Base-by-base conservation (phyloP, 2,797 vertebrate genomes). In the Clarias laeviceps region DNA sequence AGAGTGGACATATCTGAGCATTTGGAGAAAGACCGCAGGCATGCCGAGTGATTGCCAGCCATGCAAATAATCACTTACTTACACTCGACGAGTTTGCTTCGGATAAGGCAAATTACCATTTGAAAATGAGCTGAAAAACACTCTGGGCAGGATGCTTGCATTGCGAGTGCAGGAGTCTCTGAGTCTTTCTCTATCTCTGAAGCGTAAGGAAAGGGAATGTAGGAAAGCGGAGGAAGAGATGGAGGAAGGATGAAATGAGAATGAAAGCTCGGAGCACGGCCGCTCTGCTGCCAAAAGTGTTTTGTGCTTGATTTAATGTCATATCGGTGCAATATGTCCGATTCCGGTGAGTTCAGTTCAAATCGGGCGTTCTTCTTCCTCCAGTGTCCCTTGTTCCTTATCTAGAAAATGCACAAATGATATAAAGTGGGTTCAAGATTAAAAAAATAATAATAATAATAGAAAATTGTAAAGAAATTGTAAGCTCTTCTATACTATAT, bases 21-120 rank as follows among this genome's bases (percentile, higher is more conserved):
- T 96, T 96, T 95, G 96, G 94, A 93, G 93, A 96, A 96, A 96
- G 95, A 96, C 97, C 94, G 93, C 94, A 94, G 96, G 96, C 97
- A 91, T 93, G 93, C 95, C 92, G 95, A 96, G 94, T 96, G 96
- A 97, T 96, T 97, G 96, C 97, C 96, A 97, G 95, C 97, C 96
- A 97, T 97, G 97, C 96, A 97, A 97, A 98, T 97, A 98, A 98
- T 98, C 96, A 97, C 96, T 98, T 98, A 97, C 97, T 98, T 97
- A 97, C 95, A 97, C 95, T 97, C 94, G 94, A 95, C 96, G 96
- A 96, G 95, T 97, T 97, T 95, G 93, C 95, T 96, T 94, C 95
- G 96, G 96, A 97, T 97, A 97, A 97, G 97, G 96, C 95, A 97
- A 97, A 99, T 97, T 97, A 97, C 94, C 97, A 97, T 97, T 97